Evolutionary conservation across 2,888 invertebrate genomes (phyloP).

Genomic region (Apotomis turbidana): DNA sequence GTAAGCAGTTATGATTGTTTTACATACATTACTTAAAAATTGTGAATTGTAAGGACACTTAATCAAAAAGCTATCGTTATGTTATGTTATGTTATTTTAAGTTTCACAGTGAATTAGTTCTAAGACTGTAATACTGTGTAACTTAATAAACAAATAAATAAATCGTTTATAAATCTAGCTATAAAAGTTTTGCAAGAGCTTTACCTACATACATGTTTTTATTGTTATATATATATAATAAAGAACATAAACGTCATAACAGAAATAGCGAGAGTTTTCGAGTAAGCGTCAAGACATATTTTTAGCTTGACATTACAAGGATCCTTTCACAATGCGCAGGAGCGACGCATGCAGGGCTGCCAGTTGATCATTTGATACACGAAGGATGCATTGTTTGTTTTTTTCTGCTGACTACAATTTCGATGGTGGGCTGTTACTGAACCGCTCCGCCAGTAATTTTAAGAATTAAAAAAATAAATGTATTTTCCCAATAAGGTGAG

Average conservation of each 20-base stretch:
- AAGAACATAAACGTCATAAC: constrained; percentile 1
- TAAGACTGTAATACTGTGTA: too few relatives aligned
- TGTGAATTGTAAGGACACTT: background rate
- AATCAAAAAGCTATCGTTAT: background rate
- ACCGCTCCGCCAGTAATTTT: too few relatives aligned
- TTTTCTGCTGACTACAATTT: too few relatives aligned
- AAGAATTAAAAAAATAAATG: too few relatives aligned
- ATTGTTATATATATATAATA: background rate
- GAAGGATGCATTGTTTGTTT: too few relatives aligned
- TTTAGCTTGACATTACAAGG: constrained; percentile 36
- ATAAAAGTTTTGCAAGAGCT: background rate
- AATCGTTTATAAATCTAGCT: background rate
- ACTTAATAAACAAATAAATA: too few relatives aligned
- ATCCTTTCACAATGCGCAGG: constrained; percentile 31
- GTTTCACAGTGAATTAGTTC: too few relatives aligned
- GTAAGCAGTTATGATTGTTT: background rate
- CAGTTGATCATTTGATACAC: too few relatives aligned
- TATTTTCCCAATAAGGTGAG: too few relatives aligned
- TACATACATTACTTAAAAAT: background rate
- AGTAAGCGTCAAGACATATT: background rate
- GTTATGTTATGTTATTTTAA: too few relatives aligned
- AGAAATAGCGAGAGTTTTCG: constrained; percentile 1
- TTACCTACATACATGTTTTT: background rate
- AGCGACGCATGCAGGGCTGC: background rate
- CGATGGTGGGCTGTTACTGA: too few relatives aligned